phyloP scores from a whole-genome alignment of 35 echinoderm and acorn worm genomes.

The Ophiothrix spiculata region DNA sequence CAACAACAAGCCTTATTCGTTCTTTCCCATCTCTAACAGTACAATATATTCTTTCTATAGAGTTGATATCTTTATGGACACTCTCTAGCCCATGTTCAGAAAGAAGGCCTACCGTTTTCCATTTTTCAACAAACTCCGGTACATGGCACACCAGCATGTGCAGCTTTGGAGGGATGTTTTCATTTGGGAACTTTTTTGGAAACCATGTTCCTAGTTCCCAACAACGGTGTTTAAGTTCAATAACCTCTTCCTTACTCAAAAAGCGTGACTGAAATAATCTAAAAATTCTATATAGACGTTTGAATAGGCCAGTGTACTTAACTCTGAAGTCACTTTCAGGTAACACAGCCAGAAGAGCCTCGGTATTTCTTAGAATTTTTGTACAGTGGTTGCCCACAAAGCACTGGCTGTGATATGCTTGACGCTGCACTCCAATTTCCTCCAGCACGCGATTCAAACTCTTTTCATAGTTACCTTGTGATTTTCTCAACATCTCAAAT shows the following conservation, averaged over 20 bases:
- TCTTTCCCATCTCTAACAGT: background rate
- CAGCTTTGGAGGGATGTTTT: slow-evolving; percentile 17
- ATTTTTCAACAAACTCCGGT: background rate
- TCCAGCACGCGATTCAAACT: background rate
- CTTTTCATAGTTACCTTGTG: background rate
- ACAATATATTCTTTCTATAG: background rate
- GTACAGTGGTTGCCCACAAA: background rate
- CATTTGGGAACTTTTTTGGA: slow-evolving; percentile 4
- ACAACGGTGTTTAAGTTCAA: background rate
- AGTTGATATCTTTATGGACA: background rate
- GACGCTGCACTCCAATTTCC: background rate
- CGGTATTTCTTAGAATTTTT: background rate
- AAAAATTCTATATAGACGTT: background rate
- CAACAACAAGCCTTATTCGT: background rate
- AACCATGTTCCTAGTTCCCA: slow-evolving; percentile 31
- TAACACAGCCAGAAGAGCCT: background rate
- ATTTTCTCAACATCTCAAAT: background rate
- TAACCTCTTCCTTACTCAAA: background rate
- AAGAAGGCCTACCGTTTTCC: background rate
- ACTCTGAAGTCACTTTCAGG: background rate
- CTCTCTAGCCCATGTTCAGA: slow-evolving; percentile 17
- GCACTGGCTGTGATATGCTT: background rate
- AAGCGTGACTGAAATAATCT: background rate
- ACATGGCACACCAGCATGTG: slow-evolving; percentile 23
- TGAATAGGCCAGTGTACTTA: background rate